Evolutionary conservation across 2,113 vertebrate genomes (phyloP).

Genomic region (Oryzias melastigma): DNA sequence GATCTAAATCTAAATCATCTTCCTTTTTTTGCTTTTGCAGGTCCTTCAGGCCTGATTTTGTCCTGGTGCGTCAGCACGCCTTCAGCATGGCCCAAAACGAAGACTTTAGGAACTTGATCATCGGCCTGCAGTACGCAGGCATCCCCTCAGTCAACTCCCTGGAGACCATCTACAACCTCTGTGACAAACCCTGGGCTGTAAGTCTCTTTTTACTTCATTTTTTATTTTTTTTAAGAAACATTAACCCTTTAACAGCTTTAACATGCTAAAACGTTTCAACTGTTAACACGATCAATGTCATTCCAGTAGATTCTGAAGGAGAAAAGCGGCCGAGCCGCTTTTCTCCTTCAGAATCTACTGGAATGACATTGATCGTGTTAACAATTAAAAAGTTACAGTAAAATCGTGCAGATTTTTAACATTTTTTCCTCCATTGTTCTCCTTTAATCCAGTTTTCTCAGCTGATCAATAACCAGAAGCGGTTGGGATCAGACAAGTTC

Average conservation of each 20-base stretch:
- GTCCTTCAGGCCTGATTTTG: constrained; percentile 94
- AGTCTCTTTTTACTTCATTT: constrained; percentile 12
- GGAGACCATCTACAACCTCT: constrained; percentile 96
- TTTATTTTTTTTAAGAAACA: too few species aligned
- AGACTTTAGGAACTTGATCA: constrained; percentile 93
- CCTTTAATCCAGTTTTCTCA: constrained; percentile 87
- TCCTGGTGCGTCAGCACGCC: constrained; percentile 93
- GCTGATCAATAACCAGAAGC: constrained; percentile 88
- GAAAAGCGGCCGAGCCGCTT: too few species aligned
- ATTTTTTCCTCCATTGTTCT: constrained; percentile 5
- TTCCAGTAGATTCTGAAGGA: too few species aligned
- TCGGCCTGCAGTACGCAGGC: constrained; percentile 94
- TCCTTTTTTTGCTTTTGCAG: constrained; percentile 63
- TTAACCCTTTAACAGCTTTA: neutral
- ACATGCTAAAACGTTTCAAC: neutral
- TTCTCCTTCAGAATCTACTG: too few species aligned
- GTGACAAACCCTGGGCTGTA: constrained; percentile 98
- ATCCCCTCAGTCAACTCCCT: constrained; percentile 92
- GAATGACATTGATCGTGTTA: too few species aligned
- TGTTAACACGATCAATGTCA: too few species aligned
- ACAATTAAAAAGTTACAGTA: too few species aligned
- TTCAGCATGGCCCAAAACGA: constrained; percentile 97
- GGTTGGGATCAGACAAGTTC: constrained; percentile 90
- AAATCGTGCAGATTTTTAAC: neutral
- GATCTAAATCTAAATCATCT: neutral